Base-by-base conservation (phyloP, 2,113 vertebrate genomes). In the Hippopotamus amphibius region DNA sequence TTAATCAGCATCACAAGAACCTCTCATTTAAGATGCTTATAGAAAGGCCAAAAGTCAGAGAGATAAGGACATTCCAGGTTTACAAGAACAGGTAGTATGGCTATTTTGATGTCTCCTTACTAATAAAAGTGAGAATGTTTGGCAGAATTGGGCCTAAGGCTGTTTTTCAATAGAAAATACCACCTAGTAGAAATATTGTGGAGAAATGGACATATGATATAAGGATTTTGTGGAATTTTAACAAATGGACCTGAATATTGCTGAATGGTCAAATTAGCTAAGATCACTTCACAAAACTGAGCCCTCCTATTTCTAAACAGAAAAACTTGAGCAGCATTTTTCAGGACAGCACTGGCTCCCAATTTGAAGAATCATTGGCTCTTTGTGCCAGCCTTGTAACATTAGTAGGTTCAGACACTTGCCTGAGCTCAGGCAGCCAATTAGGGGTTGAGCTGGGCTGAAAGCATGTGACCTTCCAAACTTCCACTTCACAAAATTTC, bases 111-210 rank as follows among this genome's bases (percentile, higher is more conserved):
- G 6, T 83, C 33, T 53, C 24, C 14, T 82, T 46, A 12, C 77
- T 92, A 68, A 85, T 69, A 41, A 86, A 93, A 87, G 83, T 22
- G 15, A 16, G 4, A 66, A 89, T 6, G 3, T 89, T 41, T 92
- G 26, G n/a, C n/a, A 89, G 46, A 93, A 95, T 84, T 89, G 82
- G 53, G 7, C 48, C 65, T 30, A 88, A 28, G 24, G 48, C 33
- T 84, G 37, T 82, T 95, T 95, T 88, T 95, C 65, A 72, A 46
- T 50, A 88, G 41, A 69, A 91, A 91, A 91, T 63, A 65, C 14
- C 33, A 84, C 14, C 53, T 86, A 22, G 2, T 76, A 89, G 8
- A 88, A 86, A 91, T 65, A 59, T 14, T 11, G 15, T 71, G 19
- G 43, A 14, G 13, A 19, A 79, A 91, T 68, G 37, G 14, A 55